Conservation (phyloP, 2,797 vertebrate species). For the Gymnodraco acuticeps region DNA sequence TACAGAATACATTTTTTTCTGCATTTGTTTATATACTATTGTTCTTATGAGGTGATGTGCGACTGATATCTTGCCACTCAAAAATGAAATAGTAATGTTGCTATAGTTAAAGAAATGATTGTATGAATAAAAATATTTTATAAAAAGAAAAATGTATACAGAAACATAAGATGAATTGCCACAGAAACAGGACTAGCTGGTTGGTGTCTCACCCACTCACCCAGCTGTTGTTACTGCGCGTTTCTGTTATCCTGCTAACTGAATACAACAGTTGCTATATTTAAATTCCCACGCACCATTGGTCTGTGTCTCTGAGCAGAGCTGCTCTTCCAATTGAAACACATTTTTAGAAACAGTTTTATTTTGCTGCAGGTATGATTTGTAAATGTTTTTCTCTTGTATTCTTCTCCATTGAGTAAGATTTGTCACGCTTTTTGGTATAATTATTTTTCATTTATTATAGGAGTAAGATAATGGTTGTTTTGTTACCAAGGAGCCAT, state of each 20-base stretch:
- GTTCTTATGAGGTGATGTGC: constrained; percentile 93
- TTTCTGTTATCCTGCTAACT: constrained; percentile 85
- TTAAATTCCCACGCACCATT: constrained; percentile 82
- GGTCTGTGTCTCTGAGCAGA: constrained; percentile 85
- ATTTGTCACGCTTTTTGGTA: constrained; percentile 88
- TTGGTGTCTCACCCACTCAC: constrained; percentile 90
- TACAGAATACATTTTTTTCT: constrained; percentile 91
- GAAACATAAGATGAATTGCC: constrained; percentile 89
- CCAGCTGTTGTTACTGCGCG: constrained; percentile 87
- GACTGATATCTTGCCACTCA: constrained; percentile 92
- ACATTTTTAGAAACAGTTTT: constrained; percentile 73
- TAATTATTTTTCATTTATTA: constrained; percentile 91
- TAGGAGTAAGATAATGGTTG: constrained; percentile 83
- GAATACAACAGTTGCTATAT: constrained; percentile 71
- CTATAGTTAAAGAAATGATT: constrained; percentile 95
- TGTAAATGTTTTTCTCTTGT: constrained; percentile 89
- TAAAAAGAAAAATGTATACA: constrained; percentile 96
- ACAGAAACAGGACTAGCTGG: constrained; percentile 77
- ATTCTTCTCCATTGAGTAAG: constrained; percentile 87
- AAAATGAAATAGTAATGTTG: constrained; percentile 92
- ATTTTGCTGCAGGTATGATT: constrained; percentile 91
- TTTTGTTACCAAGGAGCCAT: constrained; percentile 88
- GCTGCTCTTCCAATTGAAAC: constrained; percentile 79
- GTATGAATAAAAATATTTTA: constrained; percentile 99
- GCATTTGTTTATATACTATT: constrained; percentile 98